These are phyloP conservation scores for Hypolimnas misippus DNA, from an alignment of 2,888 invertebrate species.

Conservation along the genomic window DNA sequence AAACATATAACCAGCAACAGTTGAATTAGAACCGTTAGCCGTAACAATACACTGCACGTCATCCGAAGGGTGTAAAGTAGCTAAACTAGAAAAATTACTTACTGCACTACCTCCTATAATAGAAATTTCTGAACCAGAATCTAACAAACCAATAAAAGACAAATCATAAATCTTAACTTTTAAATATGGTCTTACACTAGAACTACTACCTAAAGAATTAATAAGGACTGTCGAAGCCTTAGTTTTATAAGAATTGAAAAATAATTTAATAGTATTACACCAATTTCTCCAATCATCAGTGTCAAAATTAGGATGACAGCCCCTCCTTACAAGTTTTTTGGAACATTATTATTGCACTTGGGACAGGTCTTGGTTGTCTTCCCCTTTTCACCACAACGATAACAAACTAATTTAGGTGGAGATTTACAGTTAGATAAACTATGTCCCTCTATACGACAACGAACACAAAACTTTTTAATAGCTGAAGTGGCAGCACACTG, in stretches of 20 bases:
- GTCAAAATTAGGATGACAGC: neutral
- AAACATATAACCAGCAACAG: constrained; percentile 22
- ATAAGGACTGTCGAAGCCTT: neutral
- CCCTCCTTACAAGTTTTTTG: constrained; percentile 10
- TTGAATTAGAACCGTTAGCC: constrained; percentile 15
- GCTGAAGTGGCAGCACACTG: too few relatives aligned
- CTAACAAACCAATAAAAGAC: neutral
- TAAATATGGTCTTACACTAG: constrained; percentile 5
- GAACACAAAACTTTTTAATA: neutral
- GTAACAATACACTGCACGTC: constrained; percentile 4
- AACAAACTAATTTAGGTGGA: constrained; percentile 1
- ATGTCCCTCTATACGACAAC: neutral
- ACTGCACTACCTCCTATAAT: neutral
- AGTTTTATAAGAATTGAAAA: constrained; percentile 3
- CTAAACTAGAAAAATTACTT: neutral
- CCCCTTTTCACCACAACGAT: neutral
- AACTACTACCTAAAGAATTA: neutral
- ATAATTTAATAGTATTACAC: neutral
- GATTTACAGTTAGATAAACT: too few relatives aligned
- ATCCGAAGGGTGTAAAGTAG: neutral
- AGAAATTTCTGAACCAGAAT: neutral
- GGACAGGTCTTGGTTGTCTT: neutral
- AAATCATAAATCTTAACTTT: neutral
- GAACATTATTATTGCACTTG: constrained; percentile 2
- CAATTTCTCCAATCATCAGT: neutral